A percentile compares a stretch with the other conserved stretches of the same genome.
Conservation (phyloP, 2,888 invertebrate genomes). For the Drosophila diplacantha region DNA sequence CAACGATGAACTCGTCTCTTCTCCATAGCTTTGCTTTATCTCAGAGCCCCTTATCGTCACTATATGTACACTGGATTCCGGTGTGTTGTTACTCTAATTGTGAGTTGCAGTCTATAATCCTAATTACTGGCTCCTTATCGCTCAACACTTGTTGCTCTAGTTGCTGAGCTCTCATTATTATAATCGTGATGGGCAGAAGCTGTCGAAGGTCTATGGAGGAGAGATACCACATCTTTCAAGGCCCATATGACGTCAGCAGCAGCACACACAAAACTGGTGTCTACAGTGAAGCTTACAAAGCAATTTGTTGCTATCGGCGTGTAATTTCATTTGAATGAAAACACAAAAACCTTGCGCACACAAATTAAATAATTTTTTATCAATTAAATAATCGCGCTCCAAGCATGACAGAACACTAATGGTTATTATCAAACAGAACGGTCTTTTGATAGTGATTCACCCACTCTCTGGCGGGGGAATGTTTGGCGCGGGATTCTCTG, state of each 20-base stretch:
- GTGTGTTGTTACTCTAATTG: conserved; percentile 37
- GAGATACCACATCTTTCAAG: conserved; percentile 21
- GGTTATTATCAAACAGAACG: conserved; percentile 43
- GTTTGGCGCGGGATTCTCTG: conserved; percentile 29
- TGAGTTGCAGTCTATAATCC: conserved; percentile 58
- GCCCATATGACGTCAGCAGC: conserved; percentile 41
- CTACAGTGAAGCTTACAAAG: conserved; percentile 9
- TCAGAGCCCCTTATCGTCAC: conserved; percentile 16
- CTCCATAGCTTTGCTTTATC: conserved; percentile 9
- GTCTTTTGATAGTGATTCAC: conserved; percentile 17
- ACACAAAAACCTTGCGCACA: conserved; percentile 28
- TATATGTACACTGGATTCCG: conserved; percentile 10
- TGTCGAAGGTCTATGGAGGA: conserved; percentile 26
- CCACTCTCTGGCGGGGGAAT: conserved; percentile 4
- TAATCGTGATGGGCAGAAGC: conserved; percentile 24
- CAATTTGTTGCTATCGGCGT: conserved; percentile 11
- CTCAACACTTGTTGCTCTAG: conserved; percentile 29
- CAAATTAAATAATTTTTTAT: conserved; percentile 42
- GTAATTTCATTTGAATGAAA: conserved; percentile 29
- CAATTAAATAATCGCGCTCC: conserved; percentile 55
- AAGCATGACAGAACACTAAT: conserved; percentile 59
- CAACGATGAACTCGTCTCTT: not conserved
- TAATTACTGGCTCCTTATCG: conserved; percentile 32
- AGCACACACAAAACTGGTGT: not conserved
- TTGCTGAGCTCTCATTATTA: conserved; percentile 26